Base-by-base conservation (phyloP, 2,113 vertebrate species). In the Hymenochirus boettgeri region DNA sequence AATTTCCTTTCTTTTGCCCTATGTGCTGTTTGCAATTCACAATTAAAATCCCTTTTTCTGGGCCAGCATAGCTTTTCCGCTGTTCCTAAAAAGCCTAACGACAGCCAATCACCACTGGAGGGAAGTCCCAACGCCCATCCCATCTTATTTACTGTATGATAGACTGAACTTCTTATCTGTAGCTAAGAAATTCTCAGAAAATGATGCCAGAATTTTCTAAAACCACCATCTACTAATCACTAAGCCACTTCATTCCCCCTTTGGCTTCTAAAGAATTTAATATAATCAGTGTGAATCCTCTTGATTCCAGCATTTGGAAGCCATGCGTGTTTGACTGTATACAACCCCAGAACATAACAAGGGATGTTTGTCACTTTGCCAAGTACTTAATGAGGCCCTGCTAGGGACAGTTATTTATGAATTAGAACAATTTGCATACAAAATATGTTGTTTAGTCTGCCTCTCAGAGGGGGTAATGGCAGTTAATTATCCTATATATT, bases 391-490 rank as follows among this genome's bases (percentile, higher is more conserved):
- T 48, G 46, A 48, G 46, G 19, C 46, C 7, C 46, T 48, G 13
- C 1, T 1, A 42, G 13, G 13, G 39, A 42, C 39, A 42, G 39
- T n/a, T 42, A n/a, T 42, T 42, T 42, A 48, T 22, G 21, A 48
- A 48, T 48, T 9, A 23, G 15, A 23, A 19, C 46, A 48, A 48
- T 48, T 21, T 48, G 46, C 18, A 48, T 46, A 46, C 4, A 21
- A 48, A 48, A 48, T 48, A 22, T 48, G 46, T 19, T 23, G 46
- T 48, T 48, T 48, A 23, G 18, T 48, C 19, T 48, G 46, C 19
- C 46, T 48, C 18, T 48, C 18, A 48, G 7, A 48, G 10, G 18
- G 46, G 18, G 19, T 23, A 48, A 48, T 23, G 18, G 19, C 2
- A 48, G 46, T 22, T 48, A 48, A 48, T 48, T 9, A 48, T 18